Evolutionary conservation across 2,888 invertebrate genomes (phyloP), one percentile per base, ranked within the genome.

Genomic region (Patella pellucida): DNA sequence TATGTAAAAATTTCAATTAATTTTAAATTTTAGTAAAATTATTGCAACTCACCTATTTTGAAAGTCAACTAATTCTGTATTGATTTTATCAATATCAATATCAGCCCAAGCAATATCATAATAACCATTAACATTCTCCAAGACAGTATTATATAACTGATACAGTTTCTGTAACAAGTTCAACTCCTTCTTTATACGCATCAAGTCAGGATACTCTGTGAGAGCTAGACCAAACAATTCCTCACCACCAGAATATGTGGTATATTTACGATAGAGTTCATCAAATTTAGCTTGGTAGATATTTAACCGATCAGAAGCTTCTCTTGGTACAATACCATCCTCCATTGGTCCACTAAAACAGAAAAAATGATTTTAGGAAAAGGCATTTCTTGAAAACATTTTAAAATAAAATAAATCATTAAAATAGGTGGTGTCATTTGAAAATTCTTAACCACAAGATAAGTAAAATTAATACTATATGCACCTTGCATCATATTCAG

Each of bases 51-150:
- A 95, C 94, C 94, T 94, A 90, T 98, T 98, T 92, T 98, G 98
- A 91, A 98, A 98, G 89, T 98, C 98, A 94, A 98, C 95, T 15
- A 98, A 92, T 88, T 98, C 98, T 88, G 96, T 97, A 90, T 98
- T 98, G 83, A 98, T 98, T 90, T 97, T 97, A 90, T 98, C 98
- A 82, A 98, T 97, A 88, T 98, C 97, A 7, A 97, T 94, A 85
- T 98, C 97, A 67, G 95, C 95, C 98, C 98, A 98, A 0, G 97
- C 95, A 86, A 98, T 98, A 86, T 98, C 98, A 88, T 98, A 97
- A 90, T 98, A 98, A 88, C 97, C 97, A 92, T 95, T 97, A 74
- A 98, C 97, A 77, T 97, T 93, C 88, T 98, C 98, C 77, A 98
- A 96, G 3, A 98, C 98, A 88, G 97, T 96, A 89, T 98, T 98